Base-by-base conservation (phyloP, 2,797 vertebrate genomes). In the Brachymystax lenok region DNA sequence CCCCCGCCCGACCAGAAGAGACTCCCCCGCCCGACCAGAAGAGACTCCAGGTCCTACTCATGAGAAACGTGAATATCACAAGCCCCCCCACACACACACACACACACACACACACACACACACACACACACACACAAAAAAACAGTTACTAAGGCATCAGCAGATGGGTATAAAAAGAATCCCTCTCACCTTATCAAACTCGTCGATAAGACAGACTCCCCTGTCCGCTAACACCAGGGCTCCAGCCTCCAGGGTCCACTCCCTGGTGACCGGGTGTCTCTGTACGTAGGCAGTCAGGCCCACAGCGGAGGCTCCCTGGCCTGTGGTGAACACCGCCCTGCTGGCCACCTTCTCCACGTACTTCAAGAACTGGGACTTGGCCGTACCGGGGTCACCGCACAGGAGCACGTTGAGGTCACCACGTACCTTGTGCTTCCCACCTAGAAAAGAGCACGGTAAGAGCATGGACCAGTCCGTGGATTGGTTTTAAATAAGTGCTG, bases 361-460 rank as follows among this genome's bases (percentile, higher is more conserved):
- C 84, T 99, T 99, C 54, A 99, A 96, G 85, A 99, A 99, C 93
- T 99, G 98, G 1, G 98, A 99, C 86, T 99, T 99, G 0, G 98
- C 98, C 0, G 98, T 99, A 69, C 98, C 98, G 0, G 98, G 98
- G 86, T 99, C 98, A 69, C 98, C 98, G 0, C 98, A 99, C 27
- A 99, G 86, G 54, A 99, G 94, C 12, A 96, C 93, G 0, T 99
- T 99, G 86, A 99, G 97, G 89, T 99, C 98, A 0, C 98, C 98
- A 17, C 98, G 95, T 17, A 99, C 97, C 77, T 98, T 99, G 84
- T 99, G 98, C 85, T 99, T 99, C 2, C 98, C 98, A 0, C 98
- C 98, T 99, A 79, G 1, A 35, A 3, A 10, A 17, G 13, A 52
- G 0, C 3, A 12, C 4, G 33, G 14, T 27, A 5, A 8, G 4